Base-by-base conservation (phyloP, 2,888 invertebrate genomes). In the Epirrhoe tristata region DNA sequence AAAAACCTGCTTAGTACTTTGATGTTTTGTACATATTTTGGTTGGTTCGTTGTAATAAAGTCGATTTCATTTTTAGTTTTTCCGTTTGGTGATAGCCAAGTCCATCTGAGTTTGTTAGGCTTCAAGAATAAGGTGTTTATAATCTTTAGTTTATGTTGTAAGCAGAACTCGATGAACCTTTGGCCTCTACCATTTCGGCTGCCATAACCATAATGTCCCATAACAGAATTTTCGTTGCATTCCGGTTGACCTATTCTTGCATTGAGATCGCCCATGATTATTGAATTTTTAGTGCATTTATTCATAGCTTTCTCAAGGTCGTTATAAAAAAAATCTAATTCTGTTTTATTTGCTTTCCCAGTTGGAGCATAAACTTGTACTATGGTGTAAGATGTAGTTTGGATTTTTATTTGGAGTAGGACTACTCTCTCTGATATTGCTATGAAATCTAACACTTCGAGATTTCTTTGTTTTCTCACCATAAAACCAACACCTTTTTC, bases 281-380 rank as follows among this genome's bases (percentile, higher is more conserved):
- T 57, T 5, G 17, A 6, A 5, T 63, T 51, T 24, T 57, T 57
- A 6, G 56, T 63, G 43, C 43, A 39, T 32, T 57, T 52, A 6
- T 2, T 43, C 51, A 53, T 50, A 14, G 52, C 57, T 16, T 1
- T 39, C 0, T 63, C 39, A 5, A 63, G 17, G 2, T 63, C 57
- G 0, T 31, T 32, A 16, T 63, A 63, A 46, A 63, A 57, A n/a
- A 0, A 0, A 3, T 57, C 5, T 5, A 63, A 51, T 6, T 63
- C 63, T 1, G 12, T 0, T 16, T 58, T 55, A 1, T 51, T 65
- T 4, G 64, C 39, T 1, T 4, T 43, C 24, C 39, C 50, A 0
- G 64, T 65, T 5, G 64, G 64, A 32, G 64, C 64, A 31, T 65
- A 65, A 8, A 32, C 55, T 56, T 65, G 64, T 16, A 65, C 32